These are phyloP conservation scores for Patella depressa DNA, from an alignment of 2,888 invertebrate genomes.

Conservation along the genomic window DNA sequence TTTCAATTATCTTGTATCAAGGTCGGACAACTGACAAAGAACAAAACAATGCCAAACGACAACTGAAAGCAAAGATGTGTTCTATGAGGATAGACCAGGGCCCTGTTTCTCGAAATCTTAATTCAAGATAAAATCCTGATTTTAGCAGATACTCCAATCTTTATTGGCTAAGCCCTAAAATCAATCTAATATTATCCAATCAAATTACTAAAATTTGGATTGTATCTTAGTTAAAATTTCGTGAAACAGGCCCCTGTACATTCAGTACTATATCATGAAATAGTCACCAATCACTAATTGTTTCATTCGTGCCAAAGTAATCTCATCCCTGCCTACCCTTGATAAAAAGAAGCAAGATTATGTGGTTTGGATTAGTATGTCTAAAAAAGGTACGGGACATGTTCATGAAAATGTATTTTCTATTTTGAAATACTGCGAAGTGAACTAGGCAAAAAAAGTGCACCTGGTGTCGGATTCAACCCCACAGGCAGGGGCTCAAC, in stretches of 20 bases:
- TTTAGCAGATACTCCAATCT: too few relatives aligned
- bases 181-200: too few relatives aligned
- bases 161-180: too few relatives aligned
- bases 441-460: too few relatives aligned
- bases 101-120: too few relatives aligned
- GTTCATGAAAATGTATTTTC: not conserved
- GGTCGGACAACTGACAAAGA: conserved; percentile 1
- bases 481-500: too few relatives aligned
- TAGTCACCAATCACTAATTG: not conserved
- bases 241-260: too few relatives aligned
- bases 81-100: not conserved
- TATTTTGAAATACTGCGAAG: too few relatives aligned
- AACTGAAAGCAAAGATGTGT: conserved; percentile 7
- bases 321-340: not conserved
- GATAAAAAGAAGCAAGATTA: conserved; percentile 3
- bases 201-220: too few relatives aligned
- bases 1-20: not conserved
- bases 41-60: conserved; percentile 1
- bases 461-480: too few relatives aligned
- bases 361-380: not conserved
- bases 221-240: too few relatives aligned
- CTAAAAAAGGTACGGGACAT: conserved; percentile 3
- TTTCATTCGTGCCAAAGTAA: not conserved
- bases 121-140: too few relatives aligned
- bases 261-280: conserved; percentile 1